Percentiles rank a stretch among this genome's conserved stretches.
Conservation (phyloP, 2,888 invertebrate genomes). For the Glaucopsyche alexis region DNA sequence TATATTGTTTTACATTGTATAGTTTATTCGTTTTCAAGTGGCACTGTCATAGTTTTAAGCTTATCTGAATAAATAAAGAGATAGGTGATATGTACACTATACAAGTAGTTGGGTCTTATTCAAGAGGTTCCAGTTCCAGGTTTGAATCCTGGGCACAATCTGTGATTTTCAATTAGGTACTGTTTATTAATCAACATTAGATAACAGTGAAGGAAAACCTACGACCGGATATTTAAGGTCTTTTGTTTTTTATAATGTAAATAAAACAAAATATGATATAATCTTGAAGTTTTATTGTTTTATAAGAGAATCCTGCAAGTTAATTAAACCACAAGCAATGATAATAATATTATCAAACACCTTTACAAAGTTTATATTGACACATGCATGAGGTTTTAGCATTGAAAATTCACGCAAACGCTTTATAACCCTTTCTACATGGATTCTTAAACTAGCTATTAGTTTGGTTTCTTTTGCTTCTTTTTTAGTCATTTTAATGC, state of each 20-base stretch:
- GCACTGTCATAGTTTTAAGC: too few species aligned
- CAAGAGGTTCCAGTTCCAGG: too few species aligned
- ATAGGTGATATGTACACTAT: too few species aligned
- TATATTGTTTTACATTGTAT: too few species aligned
- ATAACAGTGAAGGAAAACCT: too few species aligned
- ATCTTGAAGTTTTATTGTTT: neutral
- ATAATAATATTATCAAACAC: constrained; percentile 40
- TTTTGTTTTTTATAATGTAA: too few species aligned
- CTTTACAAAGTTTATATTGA: constrained; percentile 28
- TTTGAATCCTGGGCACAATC: too few species aligned
- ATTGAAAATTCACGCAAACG: constrained; percentile 40
- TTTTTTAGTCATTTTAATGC: neutral
- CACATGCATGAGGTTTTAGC: constrained; percentile 38
- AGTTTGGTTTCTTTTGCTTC: constrained; percentile 37
- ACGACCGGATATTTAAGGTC: neutral
- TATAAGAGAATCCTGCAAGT: constrained; percentile 39
- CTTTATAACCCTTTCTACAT: constrained; percentile 41
- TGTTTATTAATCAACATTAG: too few species aligned
- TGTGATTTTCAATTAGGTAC: too few species aligned
- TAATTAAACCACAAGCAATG: constrained; percentile 41
- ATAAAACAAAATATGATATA: neutral
- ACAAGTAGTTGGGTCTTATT: too few species aligned
- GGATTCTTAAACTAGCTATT: constrained; percentile 41
- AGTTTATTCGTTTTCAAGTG: too few species aligned
- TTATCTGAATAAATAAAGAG: too few species aligned